phyloP scores from a whole-genome alignment of 1,140 invertebrate species.

The Galleria mellonella region DNA sequence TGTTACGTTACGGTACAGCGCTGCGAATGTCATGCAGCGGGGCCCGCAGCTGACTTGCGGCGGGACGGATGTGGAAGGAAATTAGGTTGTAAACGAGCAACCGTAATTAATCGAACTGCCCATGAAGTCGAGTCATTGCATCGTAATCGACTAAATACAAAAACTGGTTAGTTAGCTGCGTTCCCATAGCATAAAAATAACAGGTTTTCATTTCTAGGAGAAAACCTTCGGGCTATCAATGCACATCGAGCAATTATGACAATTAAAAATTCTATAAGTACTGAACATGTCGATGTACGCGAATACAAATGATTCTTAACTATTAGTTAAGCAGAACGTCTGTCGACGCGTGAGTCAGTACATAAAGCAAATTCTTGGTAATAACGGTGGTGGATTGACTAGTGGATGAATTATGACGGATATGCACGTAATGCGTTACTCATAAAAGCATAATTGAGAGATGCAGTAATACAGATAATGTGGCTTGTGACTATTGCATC shows the following conservation, averaged over 20 bases:
- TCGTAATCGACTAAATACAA: constrained; percentile 1
- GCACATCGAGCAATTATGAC: constrained; percentile 2
- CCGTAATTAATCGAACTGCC: not conserved
- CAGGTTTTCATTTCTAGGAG: not conserved
- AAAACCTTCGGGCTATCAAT: constrained; percentile 1
- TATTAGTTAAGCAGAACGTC: not conserved
- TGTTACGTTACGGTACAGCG: too few species aligned
- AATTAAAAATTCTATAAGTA: not conserved
- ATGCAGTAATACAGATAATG: too few species aligned
- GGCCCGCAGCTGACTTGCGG: too few species aligned
- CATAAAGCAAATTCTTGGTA: not conserved
- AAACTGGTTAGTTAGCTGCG: constrained; percentile 1
- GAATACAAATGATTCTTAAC: too few species aligned
- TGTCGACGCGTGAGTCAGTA: not conserved
- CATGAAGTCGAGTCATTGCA: not conserved
- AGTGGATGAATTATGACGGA: constrained; percentile 1
- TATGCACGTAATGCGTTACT: not conserved
- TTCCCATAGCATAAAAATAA: constrained; percentile 4
- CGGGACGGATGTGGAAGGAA: too few species aligned
- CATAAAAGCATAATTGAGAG: too few species aligned
- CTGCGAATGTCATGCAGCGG: too few species aligned
- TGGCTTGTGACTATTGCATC: too few species aligned
- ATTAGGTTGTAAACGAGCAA: too few species aligned
- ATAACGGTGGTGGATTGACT: constrained; percentile 1
- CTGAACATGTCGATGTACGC: too few species aligned